Evolutionary conservation across 1,140 invertebrate species (phyloP).

Genomic region (Calliopsis andreniformis): DNA sequence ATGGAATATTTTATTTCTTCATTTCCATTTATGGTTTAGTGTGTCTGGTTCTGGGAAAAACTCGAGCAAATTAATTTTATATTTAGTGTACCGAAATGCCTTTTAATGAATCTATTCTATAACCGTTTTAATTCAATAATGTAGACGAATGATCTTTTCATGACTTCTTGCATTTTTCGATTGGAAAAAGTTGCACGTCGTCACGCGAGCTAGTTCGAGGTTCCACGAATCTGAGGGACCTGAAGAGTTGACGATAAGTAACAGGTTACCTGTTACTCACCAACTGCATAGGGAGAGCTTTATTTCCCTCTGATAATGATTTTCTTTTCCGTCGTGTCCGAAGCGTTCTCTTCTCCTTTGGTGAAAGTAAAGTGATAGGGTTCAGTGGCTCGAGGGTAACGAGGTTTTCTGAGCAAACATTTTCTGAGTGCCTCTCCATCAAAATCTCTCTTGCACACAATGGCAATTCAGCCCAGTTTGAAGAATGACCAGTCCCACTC

Average conservation of each 20-base stretch:
- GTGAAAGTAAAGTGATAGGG: not conserved
- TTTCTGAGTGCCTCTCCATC: not conserved
- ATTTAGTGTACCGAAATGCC: too few relatives aligned
- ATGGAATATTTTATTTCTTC: too few relatives aligned
- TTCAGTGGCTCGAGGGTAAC: slow-evolving; percentile 12
- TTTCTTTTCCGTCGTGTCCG: not conserved
- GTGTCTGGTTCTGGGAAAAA: too few relatives aligned
- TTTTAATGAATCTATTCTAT: too few relatives aligned
- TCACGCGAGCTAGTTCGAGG: not conserved
- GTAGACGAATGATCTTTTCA: not conserved
- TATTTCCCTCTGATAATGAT: not conserved
- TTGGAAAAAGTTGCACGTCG: not conserved
- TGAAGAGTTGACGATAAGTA: not conserved
- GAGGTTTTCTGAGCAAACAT: slow-evolving; percentile 19
- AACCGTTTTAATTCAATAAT: too few relatives aligned
- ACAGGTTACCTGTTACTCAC: slow-evolving; percentile 2
- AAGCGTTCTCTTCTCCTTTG: not conserved
- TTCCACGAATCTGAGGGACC: not conserved
- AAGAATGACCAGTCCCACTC: not conserved
- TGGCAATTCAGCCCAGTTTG: not conserved
- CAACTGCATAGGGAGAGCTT: not conserved
- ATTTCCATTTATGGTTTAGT: too few relatives aligned
- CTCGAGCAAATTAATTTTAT: too few relatives aligned
- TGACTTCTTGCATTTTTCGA: too few relatives aligned
- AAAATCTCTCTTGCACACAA: not conserved